Percentiles rank a stretch among this genome's conserved stretches.
phyloP scores from a whole-genome alignment of 2,797 vertebrate genomes.

The Gadopsis bispinosus region DNA sequence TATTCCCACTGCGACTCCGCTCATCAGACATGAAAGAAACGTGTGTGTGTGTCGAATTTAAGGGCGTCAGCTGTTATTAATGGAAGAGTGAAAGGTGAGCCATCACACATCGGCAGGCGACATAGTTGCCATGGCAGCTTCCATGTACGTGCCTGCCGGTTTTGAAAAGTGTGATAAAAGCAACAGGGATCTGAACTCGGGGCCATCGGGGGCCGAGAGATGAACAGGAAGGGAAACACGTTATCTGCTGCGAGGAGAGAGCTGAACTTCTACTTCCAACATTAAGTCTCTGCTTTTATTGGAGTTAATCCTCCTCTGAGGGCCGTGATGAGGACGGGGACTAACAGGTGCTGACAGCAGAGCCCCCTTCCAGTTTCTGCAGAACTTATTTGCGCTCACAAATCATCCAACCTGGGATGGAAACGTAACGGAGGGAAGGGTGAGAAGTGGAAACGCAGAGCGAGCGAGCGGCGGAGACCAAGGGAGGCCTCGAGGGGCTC shows the following conservation, averaged over 20 bases:
- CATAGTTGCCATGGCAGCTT: constrained; percentile 44
- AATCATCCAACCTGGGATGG: constrained; percentile 29
- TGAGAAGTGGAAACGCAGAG: background rate
- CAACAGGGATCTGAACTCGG: constrained; percentile 29
- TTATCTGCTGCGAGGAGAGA: constrained; percentile 21
- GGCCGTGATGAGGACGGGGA: background rate
- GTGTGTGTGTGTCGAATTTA: constrained; percentile 16
- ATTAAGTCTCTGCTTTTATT: constrained; percentile 20
- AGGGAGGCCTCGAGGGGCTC: constrained; percentile 27
- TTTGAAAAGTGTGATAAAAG: constrained; percentile 24
- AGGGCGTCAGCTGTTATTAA: constrained; percentile 38
- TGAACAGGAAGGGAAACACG: constrained; percentile 3
- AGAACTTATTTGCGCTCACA: constrained; percentile 17
- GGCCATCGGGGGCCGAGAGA: background rate
- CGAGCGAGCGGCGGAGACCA: background rate
- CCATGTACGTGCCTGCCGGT: background rate
- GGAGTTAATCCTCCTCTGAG: constrained; percentile 34
- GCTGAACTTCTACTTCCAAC: constrained; percentile 30
- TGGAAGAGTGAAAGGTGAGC: constrained; percentile 37
- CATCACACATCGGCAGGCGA: constrained; percentile 24
- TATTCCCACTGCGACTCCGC: constrained; percentile 4
- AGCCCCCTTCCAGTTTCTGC: constrained; percentile 6
- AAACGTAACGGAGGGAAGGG: background rate
- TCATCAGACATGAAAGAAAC: background rate
- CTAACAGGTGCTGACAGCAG: constrained; percentile 7